A percentile compares a stretch with the other conserved stretches of the same genome.
Conservation (phyloP, 2,797 vertebrate genomes). For the Sus cebifrons region DNA sequence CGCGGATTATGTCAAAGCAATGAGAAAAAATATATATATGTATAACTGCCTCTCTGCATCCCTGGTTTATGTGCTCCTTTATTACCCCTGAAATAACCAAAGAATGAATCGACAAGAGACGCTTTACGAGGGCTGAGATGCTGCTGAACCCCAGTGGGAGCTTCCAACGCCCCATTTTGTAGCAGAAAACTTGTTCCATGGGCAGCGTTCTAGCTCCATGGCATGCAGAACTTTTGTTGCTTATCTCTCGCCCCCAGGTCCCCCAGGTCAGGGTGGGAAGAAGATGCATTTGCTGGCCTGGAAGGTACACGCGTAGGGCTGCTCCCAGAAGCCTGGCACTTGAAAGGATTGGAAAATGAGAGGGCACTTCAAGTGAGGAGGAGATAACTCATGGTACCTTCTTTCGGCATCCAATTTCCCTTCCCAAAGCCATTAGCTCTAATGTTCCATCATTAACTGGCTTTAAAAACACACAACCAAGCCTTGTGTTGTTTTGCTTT, state of each 20-base stretch:
- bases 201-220: conserved; percentile 62
- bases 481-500: neutral
- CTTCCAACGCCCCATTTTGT: conserved; percentile 69
- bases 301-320: neutral
- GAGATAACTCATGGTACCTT: conserved; percentile 67
- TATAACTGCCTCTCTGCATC: neutral
- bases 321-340: neutral
- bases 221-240: neutral
- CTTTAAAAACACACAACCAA: conserved; percentile 58
- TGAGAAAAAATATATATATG: neutral
- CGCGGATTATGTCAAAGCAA: neutral
- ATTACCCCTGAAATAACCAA: neutral
- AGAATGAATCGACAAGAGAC: conserved; percentile 14
- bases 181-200: conserved; percentile 7
- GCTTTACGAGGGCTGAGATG: conserved; percentile 2
- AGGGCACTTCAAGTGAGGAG: conserved; percentile 68
- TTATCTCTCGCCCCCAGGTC: neutral
- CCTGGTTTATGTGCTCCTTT: neutral
- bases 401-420: conserved; percentile 45
- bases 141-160: conserved; percentile 5
- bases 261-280: conserved; percentile 68
- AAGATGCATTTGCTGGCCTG: conserved; percentile 63
- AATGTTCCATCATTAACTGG: neutral
- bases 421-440: conserved; percentile 17
- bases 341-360: conserved; percentile 79